phyloP scores from a whole-genome alignment of 2,888 invertebrate species.

The Biston stratarius region DNA sequence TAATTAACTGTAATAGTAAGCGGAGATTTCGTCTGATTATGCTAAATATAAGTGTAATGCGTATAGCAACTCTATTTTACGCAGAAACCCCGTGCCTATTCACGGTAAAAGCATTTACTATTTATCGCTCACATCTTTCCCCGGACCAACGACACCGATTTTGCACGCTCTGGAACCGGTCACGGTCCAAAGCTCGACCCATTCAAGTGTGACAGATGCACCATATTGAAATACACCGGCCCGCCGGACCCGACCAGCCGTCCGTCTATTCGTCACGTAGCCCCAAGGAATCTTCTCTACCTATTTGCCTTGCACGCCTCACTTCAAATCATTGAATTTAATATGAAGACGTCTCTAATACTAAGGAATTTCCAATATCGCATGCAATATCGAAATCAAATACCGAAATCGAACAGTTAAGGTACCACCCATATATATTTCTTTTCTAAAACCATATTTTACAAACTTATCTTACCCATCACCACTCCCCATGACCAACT shows the following conservation, averaged over 20 bases:
- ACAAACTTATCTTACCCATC: slow-evolving; percentile 49
- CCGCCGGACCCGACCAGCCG: slow-evolving; percentile 54
- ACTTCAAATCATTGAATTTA: slow-evolving; percentile 52
- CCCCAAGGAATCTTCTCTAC: slow-evolving; percentile 69
- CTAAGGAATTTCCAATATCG: slow-evolving; percentile 51
- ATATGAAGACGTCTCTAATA: slow-evolving; percentile 60
- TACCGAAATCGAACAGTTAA: slow-evolving; percentile 27
- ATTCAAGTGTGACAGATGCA: slow-evolving; percentile 67
- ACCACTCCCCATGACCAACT: slow-evolving; percentile 51
- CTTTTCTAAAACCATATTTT: slow-evolving; percentile 12
- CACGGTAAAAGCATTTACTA: slow-evolving; percentile 35
- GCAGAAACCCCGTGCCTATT: neutral
- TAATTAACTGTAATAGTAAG: too few species aligned
- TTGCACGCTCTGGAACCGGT: slow-evolving; percentile 63
- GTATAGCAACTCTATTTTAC: neutral
- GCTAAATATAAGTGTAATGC: too few species aligned
- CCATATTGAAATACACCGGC: slow-evolving; percentile 77
- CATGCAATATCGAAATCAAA: slow-evolving; percentile 45
- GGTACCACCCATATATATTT: slow-evolving; percentile 14
- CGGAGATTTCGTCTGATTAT: too few species aligned
- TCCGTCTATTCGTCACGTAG: slow-evolving; percentile 69
- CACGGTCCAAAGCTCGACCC: slow-evolving; percentile 66
- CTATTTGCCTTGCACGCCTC: slow-evolving; percentile 73
- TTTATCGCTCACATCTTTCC: slow-evolving; percentile 46
- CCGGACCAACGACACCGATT: slow-evolving; percentile 65